A percentile compares a stretch with the other conserved stretches of the same genome.
Conservation (phyloP, 2,113 vertebrate genomes). For the Hyla sarda region DNA sequence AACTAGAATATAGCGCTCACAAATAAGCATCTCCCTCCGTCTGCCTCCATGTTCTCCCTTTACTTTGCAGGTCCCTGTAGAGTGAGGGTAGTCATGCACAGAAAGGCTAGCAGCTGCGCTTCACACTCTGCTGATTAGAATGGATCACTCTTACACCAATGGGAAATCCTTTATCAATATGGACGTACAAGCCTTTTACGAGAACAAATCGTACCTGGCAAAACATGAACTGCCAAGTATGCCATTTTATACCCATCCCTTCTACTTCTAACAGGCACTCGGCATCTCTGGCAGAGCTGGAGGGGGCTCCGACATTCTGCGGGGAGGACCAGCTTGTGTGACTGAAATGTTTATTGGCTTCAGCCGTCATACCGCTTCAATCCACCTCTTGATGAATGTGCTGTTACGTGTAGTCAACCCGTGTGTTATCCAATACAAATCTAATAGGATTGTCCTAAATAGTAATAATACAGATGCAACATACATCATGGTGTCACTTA, state of each 20-base stretch:
- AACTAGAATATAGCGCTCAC: conserved; percentile 32
- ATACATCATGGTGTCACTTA: background rate
- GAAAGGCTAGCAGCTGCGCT: conserved; percentile 54
- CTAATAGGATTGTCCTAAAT: background rate
- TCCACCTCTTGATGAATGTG: conserved; percentile 10
- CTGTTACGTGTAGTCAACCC: background rate
- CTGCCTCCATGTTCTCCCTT: conserved; percentile 54
- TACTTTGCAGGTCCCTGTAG: conserved; percentile 45
- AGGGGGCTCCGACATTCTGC: background rate
- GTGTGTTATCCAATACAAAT: background rate
- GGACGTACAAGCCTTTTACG: conserved; percentile 37
- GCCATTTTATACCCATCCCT: conserved; percentile 14
- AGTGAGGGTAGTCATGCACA: conserved; percentile 48
- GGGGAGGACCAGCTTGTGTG: background rate
- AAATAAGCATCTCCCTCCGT: conserved; percentile 34
- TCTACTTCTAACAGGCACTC: background rate
- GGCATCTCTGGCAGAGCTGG: background rate
- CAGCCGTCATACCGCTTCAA: background rate
- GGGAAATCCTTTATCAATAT: conserved; percentile 60
- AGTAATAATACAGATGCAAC: background rate
- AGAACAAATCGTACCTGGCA: conserved; percentile 55
- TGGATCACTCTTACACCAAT: conserved; percentile 56
- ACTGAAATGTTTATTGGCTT: background rate
- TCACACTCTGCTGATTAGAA: conserved; percentile 58
- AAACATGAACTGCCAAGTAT: conserved; percentile 25